These are phyloP conservation scores for Zoanthus sociatus DNA, from an alignment of 92 coral and sea anemone genomes.

Conservation along the genomic window DNA sequence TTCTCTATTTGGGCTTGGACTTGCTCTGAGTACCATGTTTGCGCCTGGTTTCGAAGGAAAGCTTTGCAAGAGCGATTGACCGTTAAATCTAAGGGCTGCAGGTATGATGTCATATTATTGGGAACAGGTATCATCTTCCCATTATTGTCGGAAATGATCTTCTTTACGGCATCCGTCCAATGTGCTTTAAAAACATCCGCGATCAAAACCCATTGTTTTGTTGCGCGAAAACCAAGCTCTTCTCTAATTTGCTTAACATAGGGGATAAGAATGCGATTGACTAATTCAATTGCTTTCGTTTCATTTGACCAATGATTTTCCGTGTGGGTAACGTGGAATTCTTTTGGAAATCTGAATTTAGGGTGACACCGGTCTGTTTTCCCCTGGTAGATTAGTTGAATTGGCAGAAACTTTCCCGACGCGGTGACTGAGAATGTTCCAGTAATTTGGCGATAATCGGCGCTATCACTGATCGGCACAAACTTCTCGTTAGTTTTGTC, in stretches of 20 bases:
- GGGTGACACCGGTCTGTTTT: slow-evolving; percentile 52
- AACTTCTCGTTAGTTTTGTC: slow-evolving; percentile 40
- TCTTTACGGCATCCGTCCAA: slow-evolving; percentile 64
- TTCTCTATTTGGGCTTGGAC: slow-evolving; percentile 63
- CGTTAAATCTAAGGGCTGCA: slow-evolving; percentile 64
- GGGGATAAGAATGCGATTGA: slow-evolving; percentile 47
- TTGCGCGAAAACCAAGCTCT: slow-evolving; percentile 30
- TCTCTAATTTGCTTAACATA: slow-evolving; percentile 46
- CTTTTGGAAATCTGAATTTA: slow-evolving; percentile 45
- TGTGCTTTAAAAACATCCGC: slow-evolving; percentile 66
- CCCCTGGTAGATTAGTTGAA: slow-evolving; percentile 57
- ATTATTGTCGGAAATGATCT: slow-evolving; percentile 50
- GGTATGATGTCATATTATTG: slow-evolving; percentile 59
- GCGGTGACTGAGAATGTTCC: slow-evolving; percentile 51
- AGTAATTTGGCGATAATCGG: slow-evolving; percentile 63
- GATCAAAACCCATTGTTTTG: slow-evolving; percentile 55
- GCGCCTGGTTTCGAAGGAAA: slow-evolving; percentile 62
- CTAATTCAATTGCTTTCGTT: slow-evolving; percentile 43
- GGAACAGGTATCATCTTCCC: slow-evolving; percentile 60
- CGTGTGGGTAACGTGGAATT: slow-evolving; percentile 51
- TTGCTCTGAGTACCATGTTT: slow-evolving; percentile 60
- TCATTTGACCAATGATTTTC: slow-evolving; percentile 61
- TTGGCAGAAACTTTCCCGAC: slow-evolving; percentile 52
- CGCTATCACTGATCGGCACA: slow-evolving; percentile 46
- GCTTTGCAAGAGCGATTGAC: slow-evolving; percentile 65